Base-by-base conservation (phyloP, 2,797 vertebrate species). In the Gymnothorax javanicus region DNA sequence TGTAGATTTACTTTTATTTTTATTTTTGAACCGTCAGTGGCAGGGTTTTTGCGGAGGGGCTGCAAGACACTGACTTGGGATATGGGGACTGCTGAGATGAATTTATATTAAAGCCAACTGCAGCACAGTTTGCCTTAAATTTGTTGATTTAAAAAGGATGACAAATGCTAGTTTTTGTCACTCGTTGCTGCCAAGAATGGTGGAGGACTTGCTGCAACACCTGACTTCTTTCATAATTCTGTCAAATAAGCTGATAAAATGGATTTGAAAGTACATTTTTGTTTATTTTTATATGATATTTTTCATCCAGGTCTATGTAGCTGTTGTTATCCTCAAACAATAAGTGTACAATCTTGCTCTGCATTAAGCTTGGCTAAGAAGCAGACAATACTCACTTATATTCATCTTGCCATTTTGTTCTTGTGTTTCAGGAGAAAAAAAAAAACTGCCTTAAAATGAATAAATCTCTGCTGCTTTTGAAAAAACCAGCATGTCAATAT, bases 401-500 rank as follows among this genome's bases (percentile, higher is more conserved):
- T 67, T 25, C 6, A 33, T 11, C 20, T 52, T 59, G 25, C 6
- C 2, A 0, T 73, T 33, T 33, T 56, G 33, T 81, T 20, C n/a
- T 20, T 20, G 27, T 43, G 43, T 75, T 33, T 59, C 11, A 58
- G 57, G 9, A 8, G 17, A 27, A 54, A 25, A 82, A 25, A 82
- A 58, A 56, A n/a, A 57, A 15, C 86, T 75, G 69, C 57, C 33
- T 7, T 64, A 84, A 20, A 50, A 64, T 64, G 25, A 50, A 84
- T 64, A 12, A 73, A 62, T 59, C 43, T 91, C 91, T 93, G 89
- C 89, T 92, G 89, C 82, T 90, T 88, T 89, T 89, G 91, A 90
- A 90, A 79, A 91, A 89, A 92, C 91, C 93, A 93, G 93, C 92
- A 89, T 88, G 88, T 90, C 84, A 11, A 86, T 91, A 90, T 91